Evolutionary conservation across 1,140 invertebrate genomes (phyloP).

Genomic region (Sitobion miscanthi): DNA sequence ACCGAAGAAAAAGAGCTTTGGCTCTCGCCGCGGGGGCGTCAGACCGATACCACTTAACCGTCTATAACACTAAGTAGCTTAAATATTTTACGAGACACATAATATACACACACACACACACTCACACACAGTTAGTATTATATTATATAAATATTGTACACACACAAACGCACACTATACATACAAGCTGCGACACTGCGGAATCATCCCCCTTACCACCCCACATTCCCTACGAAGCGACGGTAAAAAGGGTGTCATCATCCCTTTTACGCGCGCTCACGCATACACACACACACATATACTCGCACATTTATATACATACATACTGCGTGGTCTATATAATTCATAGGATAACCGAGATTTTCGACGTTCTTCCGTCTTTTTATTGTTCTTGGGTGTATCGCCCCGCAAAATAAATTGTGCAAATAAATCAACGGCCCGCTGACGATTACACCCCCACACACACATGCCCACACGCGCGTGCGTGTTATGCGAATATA

Average conservation of each 20-base stretch:
- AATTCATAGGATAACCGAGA: slow-evolving; percentile 55
- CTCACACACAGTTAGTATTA: background rate
- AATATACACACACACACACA: too few relatives aligned
- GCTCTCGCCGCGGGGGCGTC: slow-evolving; percentile 49
- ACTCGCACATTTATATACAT: background rate
- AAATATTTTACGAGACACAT: slow-evolving; percentile 45
- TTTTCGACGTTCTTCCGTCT: slow-evolving; percentile 55
- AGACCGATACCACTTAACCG: slow-evolving; percentile 56
- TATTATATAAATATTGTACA: background rate
- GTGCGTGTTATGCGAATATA: background rate
- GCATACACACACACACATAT: background rate
- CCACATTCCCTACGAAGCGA: background rate
- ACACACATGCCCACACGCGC: background rate
- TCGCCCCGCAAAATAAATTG: slow-evolving; percentile 49
- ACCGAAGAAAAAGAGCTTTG: slow-evolving; percentile 46
- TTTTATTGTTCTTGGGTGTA: slow-evolving; percentile 54
- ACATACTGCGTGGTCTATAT: background rate
- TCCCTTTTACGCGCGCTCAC: background rate
- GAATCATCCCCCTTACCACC: background rate
- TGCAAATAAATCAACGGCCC: slow-evolving; percentile 48
- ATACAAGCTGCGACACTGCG: background rate
- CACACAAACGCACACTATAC: background rate
- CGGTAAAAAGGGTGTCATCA: slow-evolving; percentile 54
- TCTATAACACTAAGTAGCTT: slow-evolving; percentile 55
- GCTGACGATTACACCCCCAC: background rate